Percentiles rank a stretch among this genome's conserved stretches.
Evolutionary conservation across 2,113 vertebrate species (phyloP).

Genomic region (Pseudorectes ferrugineus): DNA sequence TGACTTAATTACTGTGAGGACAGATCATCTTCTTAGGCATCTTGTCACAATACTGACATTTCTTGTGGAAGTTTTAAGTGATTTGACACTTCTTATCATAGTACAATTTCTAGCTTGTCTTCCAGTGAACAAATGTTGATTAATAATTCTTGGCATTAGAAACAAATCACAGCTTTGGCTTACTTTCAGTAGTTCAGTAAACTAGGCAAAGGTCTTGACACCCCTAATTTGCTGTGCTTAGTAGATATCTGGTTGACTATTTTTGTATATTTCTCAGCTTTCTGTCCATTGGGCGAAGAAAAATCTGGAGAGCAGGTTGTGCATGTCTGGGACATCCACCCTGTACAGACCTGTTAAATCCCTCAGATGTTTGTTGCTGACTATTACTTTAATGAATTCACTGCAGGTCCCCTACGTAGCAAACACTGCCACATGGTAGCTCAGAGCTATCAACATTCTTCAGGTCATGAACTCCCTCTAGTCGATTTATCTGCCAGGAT

Average conservation of each 20-base stretch:
- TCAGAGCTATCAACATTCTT: not conserved
- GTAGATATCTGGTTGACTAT: not conserved
- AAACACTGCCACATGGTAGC: not conserved
- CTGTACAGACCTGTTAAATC: not conserved
- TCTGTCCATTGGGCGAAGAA: not conserved
- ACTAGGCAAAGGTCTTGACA: not conserved
- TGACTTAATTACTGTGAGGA: not conserved
- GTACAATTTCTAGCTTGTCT: not conserved
- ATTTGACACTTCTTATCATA: not conserved
- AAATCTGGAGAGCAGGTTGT: not conserved
- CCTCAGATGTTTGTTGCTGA: not conserved
- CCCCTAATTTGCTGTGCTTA: not conserved
- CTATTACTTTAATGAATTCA: not conserved
- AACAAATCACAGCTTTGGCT: slow-evolving; percentile 22
- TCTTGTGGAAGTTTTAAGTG: not conserved
- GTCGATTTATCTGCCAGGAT: not conserved
- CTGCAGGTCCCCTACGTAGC: not conserved
- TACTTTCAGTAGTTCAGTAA: not conserved
- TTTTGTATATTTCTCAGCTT: slow-evolving; percentile 1
- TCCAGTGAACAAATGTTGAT: not conserved
- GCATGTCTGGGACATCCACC: not conserved
- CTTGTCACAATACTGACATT: not conserved
- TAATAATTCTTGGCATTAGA: not conserved
- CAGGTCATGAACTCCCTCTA: not conserved
- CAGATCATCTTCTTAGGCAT: not conserved